Base-by-base conservation (phyloP, 2,888 invertebrate species). In the Callyntrura guangdongensis region DNA sequence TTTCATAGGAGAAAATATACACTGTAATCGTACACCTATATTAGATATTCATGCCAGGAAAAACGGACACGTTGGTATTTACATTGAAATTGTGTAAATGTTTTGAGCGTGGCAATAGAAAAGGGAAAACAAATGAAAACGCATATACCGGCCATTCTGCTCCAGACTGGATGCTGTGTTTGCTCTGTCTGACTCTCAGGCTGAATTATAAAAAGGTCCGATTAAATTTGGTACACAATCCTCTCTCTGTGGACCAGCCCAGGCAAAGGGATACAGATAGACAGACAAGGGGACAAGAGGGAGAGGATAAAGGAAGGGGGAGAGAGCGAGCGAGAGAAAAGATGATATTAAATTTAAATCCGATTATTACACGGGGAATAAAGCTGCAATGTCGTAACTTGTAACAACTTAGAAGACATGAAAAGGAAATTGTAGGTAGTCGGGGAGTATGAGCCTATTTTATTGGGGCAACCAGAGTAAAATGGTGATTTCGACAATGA, bases 211-310 rank as follows among this genome's bases (percentile, higher is more conserved):
- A 36, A 74, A 6, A 8, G 22, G 47, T 74, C 74, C 74, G 74
- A 74, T 74, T 74, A 74, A 74, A 49, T 47, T 49, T 36, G 36
- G 74, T 74, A 49, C 74, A 74, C 74, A 74, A 74, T 74, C 0
- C 74, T 1, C 47, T 36, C 3, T 36, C 36, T 6, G 36, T 36
- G 36, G 36, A 36, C 36, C 2, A 6, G 36, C 36, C 36, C 9
- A 17, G 61, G 9, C 2, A 61, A 3, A 9, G 17, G n/a, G n/a
- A n/a, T n/a, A n/a, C n/a, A n/a, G n/a, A n/a, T n/a, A n/a, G n/a
- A n/a, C n/a, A n/a, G n/a, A n/a, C n/a, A n/a, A 20, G 9, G n/a
- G 61, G 17, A 9, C 12, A n/a, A 64, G 67, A n/a, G 8, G 67
- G 6, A 69, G 27, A n/a, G 36, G 45, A 17, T 17, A 74, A 74